Evolutionary conservation across 2,888 invertebrate genomes (phyloP), one percentile per base, ranked within the genome.

Genomic region (Drosophila multiciliata): DNA sequence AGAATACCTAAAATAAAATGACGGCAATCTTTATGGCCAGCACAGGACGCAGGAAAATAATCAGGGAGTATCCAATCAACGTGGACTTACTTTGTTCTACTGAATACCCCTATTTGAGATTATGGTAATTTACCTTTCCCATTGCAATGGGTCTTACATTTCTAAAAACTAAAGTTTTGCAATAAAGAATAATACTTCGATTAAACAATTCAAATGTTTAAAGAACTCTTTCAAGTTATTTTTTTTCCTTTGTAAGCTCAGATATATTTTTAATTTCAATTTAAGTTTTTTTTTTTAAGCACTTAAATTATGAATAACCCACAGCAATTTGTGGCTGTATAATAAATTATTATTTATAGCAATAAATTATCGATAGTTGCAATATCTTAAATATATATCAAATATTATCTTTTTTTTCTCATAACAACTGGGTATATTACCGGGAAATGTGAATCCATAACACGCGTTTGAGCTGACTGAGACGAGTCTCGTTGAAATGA

Each of bases 1-100:
- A 80, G 65, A 72, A 79, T 77, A 77, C 80, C 80, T 71, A 74
- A 71, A 80, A 62, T 20, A 60, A 58, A 73, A 76, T 66, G 59
- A 49, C 68, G 79, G 61, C 64, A 68, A 71, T 72, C 63, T 61
- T 69, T 26, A 65, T 65, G 29, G 17, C 35, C 61, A 66, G 50
- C n/a, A 48, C 57, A 66, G n/a, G 29, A 35, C 40, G 32, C 1
- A 60, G 20, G 38, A 60, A 66, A 42, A 48, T n/a, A 40, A 66
- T 38, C 26, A n/a, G n/a, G 15, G 23, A 23, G 23, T 8, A 45
- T 15, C 23, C 3, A 23, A 45, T 2, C 38, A 48, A 59, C 54
- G 26, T 17, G 15, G 0, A 20, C 17, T 32, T 57, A 48, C 35
- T 36, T 7, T 45, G 20, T 0, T 23, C 15, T 1, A 1, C 23